These are phyloP conservation scores for Epinephelus cyanopodus DNA, from an alignment of 2,113 vertebrate genomes.

Conservation along the genomic window DNA sequence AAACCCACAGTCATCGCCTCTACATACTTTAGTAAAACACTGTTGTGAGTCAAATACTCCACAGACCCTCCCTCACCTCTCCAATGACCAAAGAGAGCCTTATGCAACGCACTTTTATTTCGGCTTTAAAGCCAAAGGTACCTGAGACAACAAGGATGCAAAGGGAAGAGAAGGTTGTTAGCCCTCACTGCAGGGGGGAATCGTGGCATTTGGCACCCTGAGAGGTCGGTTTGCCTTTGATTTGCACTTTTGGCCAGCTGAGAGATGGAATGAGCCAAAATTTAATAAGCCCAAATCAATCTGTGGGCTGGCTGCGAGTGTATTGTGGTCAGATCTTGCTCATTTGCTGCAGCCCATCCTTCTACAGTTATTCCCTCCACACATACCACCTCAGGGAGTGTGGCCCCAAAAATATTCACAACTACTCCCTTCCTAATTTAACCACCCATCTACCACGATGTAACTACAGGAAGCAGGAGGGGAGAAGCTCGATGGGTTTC, in stretches of 20 bases:
- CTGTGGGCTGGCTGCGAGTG: slow-evolving; percentile 44
- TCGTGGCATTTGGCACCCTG: slow-evolving; percentile 36
- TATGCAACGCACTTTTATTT: slow-evolving; percentile 33
- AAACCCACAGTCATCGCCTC: slow-evolving; percentile 6
- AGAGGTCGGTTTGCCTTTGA: slow-evolving; percentile 47
- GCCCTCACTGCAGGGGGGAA: slow-evolving; percentile 43
- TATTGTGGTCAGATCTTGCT: slow-evolving; percentile 34
- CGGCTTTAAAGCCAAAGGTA: slow-evolving; percentile 43
- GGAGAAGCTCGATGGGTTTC: not conserved
- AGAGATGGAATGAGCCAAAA: slow-evolving; percentile 52
- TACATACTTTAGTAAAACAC: slow-evolving; percentile 4
- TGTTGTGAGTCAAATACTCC: slow-evolving; percentile 24
- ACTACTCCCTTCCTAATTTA: not conserved
- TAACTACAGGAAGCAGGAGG: not conserved
- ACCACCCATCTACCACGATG: not conserved
- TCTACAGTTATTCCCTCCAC: slow-evolving; percentile 7
- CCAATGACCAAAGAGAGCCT: slow-evolving; percentile 31
- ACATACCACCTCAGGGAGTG: slow-evolving; percentile 29
- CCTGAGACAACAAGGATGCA: slow-evolving; percentile 50
- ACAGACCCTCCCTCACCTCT: not conserved
- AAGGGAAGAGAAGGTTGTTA: slow-evolving; percentile 42
- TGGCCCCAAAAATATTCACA: slow-evolving; percentile 26
- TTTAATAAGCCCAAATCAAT: slow-evolving; percentile 65
- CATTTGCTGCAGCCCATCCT: slow-evolving; percentile 40
- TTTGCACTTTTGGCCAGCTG: slow-evolving; percentile 55